Evolutionary conservation across 1,140 invertebrate species (phyloP).

Genomic region (Dendroctonus ponderosae): DNA sequence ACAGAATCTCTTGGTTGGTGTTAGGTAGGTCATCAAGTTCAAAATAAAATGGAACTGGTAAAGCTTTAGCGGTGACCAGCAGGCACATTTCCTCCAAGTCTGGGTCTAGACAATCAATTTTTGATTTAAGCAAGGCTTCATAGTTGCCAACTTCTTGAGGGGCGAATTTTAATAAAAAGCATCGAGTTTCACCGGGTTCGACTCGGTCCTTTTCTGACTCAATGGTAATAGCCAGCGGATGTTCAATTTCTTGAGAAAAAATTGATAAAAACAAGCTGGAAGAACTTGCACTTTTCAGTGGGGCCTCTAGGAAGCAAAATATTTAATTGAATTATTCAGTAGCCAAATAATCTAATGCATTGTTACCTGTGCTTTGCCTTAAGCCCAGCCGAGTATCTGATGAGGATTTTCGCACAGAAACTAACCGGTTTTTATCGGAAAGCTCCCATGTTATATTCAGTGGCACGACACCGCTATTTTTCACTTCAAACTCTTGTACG

Average conservation of each 20-base stretch:
- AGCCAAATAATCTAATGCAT: too few species aligned
- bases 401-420: too few species aligned
- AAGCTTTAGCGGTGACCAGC: conserved; percentile 4
- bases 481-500: too few species aligned
- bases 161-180: conserved; percentile 5
- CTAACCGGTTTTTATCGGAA: too few species aligned
- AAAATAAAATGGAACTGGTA: conserved; percentile 22
- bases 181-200: background rate
- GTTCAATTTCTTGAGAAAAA: background rate
- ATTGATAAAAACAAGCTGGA: background rate
- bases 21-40: conserved; percentile 3
- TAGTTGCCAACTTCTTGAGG: background rate
- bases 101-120: conserved; percentile 5
- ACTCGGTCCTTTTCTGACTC: background rate
- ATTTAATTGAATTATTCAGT: too few species aligned
- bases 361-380: too few species aligned
- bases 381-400: too few species aligned
- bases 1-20: conserved; percentile 3
- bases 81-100: conserved; percentile 8
- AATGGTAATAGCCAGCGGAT: background rate
- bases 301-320: too few species aligned
- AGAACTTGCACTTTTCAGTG: conserved; percentile 9
- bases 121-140: conserved; percentile 1
- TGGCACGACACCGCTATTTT: too few species aligned
- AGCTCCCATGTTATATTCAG: too few species aligned